Conservation (phyloP, 1,140 invertebrate genomes). For the Drosophila ohnishii region DNA sequence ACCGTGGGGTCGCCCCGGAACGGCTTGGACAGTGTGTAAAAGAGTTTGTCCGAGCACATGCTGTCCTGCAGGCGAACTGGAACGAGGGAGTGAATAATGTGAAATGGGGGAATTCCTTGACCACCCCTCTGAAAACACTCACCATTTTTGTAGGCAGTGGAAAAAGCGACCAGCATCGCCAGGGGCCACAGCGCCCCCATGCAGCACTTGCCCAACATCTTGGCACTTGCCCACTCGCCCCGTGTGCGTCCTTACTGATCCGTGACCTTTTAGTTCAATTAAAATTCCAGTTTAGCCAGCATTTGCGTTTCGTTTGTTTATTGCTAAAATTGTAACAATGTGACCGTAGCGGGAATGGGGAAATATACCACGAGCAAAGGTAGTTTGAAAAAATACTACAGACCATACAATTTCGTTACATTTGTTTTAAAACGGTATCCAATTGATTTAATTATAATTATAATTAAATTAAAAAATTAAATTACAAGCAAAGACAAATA, state of each 20-base stretch:
- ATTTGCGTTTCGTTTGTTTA: conserved; percentile 33
- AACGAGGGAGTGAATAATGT: background rate
- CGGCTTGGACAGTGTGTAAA: conserved; percentile 62
- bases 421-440: background rate
- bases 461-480: too few relatives aligned
- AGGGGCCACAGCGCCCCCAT: conserved; percentile 16
- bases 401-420: background rate
- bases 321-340: conserved; percentile 16
- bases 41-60: conserved; percentile 70
- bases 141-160: conserved; percentile 41
- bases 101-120: background rate
- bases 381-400: background rate
- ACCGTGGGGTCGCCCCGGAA: conserved; percentile 73
- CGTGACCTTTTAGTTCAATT: conserved; percentile 7
- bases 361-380: background rate
- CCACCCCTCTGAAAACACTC: background rate
- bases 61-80: conserved; percentile 71
- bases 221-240: conserved; percentile 24
- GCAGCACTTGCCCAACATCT: conserved; percentile 24
- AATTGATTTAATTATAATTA: background rate
- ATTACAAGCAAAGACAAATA: background rate
- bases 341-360: background rate
- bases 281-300: conserved; percentile 9
- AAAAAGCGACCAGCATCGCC: conserved; percentile 23
- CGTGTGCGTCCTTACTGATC: conserved; percentile 13